Evolutionary conservation across 30 jellyfish, hydroid and myxozoan species (phyloP).

Genomic region (Hydra vulgaris): DNA sequence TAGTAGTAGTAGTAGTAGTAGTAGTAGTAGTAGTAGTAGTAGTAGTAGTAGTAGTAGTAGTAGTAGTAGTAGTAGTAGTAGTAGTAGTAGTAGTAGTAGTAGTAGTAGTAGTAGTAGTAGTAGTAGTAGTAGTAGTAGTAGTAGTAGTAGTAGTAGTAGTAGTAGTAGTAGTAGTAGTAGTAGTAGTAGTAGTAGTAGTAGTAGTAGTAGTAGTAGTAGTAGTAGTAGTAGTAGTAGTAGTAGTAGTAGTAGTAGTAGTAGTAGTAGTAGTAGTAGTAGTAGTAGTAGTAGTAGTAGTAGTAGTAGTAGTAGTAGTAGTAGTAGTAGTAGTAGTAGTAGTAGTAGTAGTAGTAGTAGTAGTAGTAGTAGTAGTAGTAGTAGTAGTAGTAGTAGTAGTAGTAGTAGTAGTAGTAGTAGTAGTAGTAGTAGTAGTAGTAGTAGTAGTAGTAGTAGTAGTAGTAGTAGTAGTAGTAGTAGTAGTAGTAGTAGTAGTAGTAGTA

Average conservation of each 20-base stretch:
- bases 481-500: slow-evolving; percentile 8
- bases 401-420: slow-evolving; percentile 3
- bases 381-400: slow-evolving; percentile 3
- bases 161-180: neutral
- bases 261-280: too few species aligned
- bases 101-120: neutral
- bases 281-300: slow-evolving; percentile 3
- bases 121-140: neutral
- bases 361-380: slow-evolving; percentile 6
- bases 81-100: neutral
- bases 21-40: neutral
- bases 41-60: too few species aligned
- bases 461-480: neutral
- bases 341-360: slow-evolving; percentile 3
- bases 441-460: neutral
- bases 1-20: neutral
- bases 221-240: neutral
- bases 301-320: slow-evolving; percentile 3
- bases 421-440: slow-evolving; percentile 1
- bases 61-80: neutral
- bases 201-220: neutral
- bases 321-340: slow-evolving; percentile 3
- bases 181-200: neutral
- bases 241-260: neutral
- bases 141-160: neutral